Conservation (phyloP, 1,140 invertebrate genomes). For the Olivierus martensii region DNA sequence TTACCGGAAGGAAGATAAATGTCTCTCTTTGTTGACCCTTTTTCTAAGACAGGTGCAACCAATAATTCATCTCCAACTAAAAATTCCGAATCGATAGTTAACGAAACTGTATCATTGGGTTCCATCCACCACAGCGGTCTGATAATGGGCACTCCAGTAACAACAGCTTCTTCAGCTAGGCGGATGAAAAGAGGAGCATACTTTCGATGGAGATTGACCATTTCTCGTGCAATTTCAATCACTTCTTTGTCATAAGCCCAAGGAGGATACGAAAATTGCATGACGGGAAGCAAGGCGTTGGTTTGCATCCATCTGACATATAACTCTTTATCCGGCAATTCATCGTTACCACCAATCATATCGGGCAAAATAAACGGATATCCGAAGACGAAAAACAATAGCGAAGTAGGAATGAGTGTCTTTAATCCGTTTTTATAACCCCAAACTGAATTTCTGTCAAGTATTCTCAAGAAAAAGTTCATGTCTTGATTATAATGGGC, state of each 20-base stretch:
- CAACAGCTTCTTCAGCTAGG: constrained; percentile 23
- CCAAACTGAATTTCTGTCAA: constrained; percentile 72
- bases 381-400: constrained; percentile 52
- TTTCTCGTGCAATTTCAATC: constrained; percentile 46
- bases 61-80: constrained; percentile 66
- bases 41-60: constrained; percentile 62
- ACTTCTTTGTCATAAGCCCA: constrained; percentile 68
- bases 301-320: constrained; percentile 80
- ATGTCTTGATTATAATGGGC: constrained; percentile 52
- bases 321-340: constrained; percentile 51
- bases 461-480: constrained; percentile 73
- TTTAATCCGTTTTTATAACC: constrained; percentile 54
- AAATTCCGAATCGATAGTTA: constrained; percentile 41
- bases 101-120: constrained; percentile 25
- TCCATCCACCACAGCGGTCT: constrained; percentile 35
- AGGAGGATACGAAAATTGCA: constrained; percentile 77
- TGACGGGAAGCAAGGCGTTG: constrained; percentile 66
- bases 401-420: constrained; percentile 60
- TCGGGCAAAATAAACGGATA: constrained; percentile 76
- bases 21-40: constrained; percentile 47
- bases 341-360: constrained; percentile 80
- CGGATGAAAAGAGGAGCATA: constrained; percentile 44
- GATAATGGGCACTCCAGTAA: constrained; percentile 24
- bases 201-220: constrained; percentile 50
- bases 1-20: constrained; percentile 58